Evolutionary conservation across 2,113 vertebrate genomes (phyloP).

Genomic region (Colius striatus): DNA sequence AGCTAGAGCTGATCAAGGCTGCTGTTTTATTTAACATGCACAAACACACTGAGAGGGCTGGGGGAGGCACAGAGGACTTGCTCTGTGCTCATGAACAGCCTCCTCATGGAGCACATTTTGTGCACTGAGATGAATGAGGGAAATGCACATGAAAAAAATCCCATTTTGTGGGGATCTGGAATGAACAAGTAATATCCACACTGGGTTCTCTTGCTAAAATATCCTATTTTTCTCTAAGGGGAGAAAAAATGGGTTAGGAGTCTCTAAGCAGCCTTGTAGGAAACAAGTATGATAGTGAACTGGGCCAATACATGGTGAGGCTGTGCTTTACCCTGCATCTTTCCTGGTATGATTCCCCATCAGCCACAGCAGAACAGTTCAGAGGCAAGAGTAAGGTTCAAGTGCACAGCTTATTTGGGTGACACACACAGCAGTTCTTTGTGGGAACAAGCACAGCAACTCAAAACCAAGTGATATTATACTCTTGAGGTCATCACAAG

Average conservation of each 20-base stretch:
- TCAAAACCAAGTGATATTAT: background rate
- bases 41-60: fast-evolving
- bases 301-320: background rate
- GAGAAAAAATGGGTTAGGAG: background rate
- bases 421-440: background rate
- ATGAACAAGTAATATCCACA: background rate
- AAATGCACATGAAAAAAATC: background rate
- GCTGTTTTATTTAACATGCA: background rate
- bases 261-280: background rate
- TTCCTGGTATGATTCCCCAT: background rate
- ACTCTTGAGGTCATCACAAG: background rate
- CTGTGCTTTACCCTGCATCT: background rate
- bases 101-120: background rate
- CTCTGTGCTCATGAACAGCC: fast-evolving
- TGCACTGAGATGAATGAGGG: background rate
- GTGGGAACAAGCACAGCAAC: background rate
- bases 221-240: background rate
- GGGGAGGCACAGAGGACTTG: background rate
- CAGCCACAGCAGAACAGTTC: background rate
- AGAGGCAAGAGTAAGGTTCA: background rate
- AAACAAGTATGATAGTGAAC: background rate
- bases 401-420: background rate
- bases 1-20: background rate
- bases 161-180: background rate
- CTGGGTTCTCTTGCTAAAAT: background rate